Base-by-base conservation (phyloP, 2,113 vertebrate genomes). In the Toxotes jaculatrix region DNA sequence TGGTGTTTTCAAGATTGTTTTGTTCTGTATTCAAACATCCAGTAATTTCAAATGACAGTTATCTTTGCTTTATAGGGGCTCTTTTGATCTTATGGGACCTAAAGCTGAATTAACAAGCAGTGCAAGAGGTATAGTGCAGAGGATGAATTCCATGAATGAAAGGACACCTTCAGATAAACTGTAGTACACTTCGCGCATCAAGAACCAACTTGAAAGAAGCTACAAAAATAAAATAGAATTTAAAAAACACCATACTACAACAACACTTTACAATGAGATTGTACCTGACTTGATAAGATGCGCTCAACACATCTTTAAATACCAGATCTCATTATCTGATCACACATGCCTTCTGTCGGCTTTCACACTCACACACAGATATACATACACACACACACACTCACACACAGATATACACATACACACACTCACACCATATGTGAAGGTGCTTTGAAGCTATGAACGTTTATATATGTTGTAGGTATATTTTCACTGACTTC, bases 311-410 rank as follows among this genome's bases (percentile, higher is more conserved):
- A 19, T 82, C 47, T 74, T 78, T 72, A 68, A 76, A 81, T 62
- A 83, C 34, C 27, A 40, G 32, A 45, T 61, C 57, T 77, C 31
- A 60, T 82, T 73, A 87, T 66, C 51, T 34, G 49, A 57, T 74
- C 64, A 61, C 77, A 75, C 77, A 36, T 12, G 17, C 47, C 8
- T 9, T 60, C 56, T 70, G 57, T 70, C n/a, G 47, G 40, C 42
- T 70, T 77, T 82, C 69, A 77, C 82, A n/a, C 70, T 27, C 61
- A 40, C 67, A 51, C 56, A 64, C 57, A 65, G 19, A 60, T n/a
- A 56, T 7, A 49, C 64, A 32, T 38, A 12, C 40, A 36, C 66
- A 45, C 53, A 63, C 56, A 68, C 16, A 47, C 14, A 49, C 59
- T 34, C 45, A 13, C 47, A 63, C 56, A n/a, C 40, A 23, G 57